Evolutionary conservation across 1,140 invertebrate genomes (phyloP), one percentile per base, ranked within the genome.

Genomic region (Pteromalus puparum): DNA sequence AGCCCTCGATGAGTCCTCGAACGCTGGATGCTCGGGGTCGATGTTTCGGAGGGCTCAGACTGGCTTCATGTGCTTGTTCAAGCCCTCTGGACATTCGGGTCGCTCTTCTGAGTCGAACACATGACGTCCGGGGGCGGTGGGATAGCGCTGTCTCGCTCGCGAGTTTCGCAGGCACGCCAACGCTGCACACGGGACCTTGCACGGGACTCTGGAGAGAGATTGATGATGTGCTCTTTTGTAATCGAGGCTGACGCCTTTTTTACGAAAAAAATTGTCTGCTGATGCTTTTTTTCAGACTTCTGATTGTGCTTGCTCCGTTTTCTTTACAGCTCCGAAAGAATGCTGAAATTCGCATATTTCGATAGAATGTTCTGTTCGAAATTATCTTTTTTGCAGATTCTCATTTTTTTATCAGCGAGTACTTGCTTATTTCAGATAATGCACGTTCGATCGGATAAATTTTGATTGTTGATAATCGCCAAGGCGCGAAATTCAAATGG

Each of bases 51-150:
- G 53, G 15, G 21, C 53, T 61, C 21, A 21, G 15, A 61, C 67
- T 28, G 67, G 24, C 24, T 70, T 70, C 26, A 15, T 70, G 12
- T 5, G 67, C 15, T 70, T 6, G 24, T 68, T 13, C 9, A 13
- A 3, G 13, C 24, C 12, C 26, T 26, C 67, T 70, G 24, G 10
- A 21, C 46, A 75, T 82, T 65, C 21, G 67, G 81, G 81, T 75
- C 73, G 73, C 24, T 5, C 21, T 42, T 15, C 9, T 2, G 61
- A 34, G 75, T 82, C 21, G 53, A 81, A 79, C 83, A 84, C 83
- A 84, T 87, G 87, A 87, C 87, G 82, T 85, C 83, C 72, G 83
- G 83, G 80, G 82, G 77, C 83, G 83, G 70, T 26, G 75, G 10
- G 10, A n/a, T 26, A 70, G 28, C 67, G 67, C 67, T 26, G 67